Evolutionary conservation across 92 coral and sea anemone genomes (phyloP).

Genomic region (Epizoanthus fatuus): DNA sequence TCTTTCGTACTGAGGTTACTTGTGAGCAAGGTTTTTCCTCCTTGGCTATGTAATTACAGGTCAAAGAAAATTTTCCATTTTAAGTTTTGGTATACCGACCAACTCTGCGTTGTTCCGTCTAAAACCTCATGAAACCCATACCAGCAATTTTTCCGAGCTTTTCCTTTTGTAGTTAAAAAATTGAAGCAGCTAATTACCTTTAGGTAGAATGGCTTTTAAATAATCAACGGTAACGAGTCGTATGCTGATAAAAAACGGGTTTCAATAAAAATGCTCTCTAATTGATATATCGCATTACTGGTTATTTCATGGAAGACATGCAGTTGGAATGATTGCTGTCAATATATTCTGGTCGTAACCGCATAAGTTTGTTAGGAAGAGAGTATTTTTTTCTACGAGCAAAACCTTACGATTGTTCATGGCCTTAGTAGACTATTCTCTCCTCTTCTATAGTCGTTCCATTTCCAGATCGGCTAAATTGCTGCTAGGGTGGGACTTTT

Average conservation of each 20-base stretch:
- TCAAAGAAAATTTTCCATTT: no score
- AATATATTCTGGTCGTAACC: neutral
- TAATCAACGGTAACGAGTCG: neutral
- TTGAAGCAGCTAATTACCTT: neutral
- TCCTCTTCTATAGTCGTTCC: neutral
- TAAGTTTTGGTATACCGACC: no score
- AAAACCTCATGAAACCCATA: neutral
- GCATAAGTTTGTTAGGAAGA: neutral
- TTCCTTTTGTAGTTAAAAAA: neutral
- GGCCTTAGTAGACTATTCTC: neutral
- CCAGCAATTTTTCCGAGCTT: neutral
- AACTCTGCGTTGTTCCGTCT: neutral
- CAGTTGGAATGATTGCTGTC: neutral
- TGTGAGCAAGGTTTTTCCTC: no score
- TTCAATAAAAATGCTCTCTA: constrained; percentile 4
- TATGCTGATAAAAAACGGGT: neutral
- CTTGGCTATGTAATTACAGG: no score
- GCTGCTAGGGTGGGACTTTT: neutral
- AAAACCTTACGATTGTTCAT: neutral
- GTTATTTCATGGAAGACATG: neutral
- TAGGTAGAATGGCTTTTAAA: constrained; percentile 1
- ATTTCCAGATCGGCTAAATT: neutral
- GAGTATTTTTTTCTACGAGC: neutral
- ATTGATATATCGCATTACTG: constrained; percentile 21
- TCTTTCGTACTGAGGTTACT: no score